Conservation (phyloP, 2,797 vertebrate species). For the Hylomyscus alleni region DNA sequence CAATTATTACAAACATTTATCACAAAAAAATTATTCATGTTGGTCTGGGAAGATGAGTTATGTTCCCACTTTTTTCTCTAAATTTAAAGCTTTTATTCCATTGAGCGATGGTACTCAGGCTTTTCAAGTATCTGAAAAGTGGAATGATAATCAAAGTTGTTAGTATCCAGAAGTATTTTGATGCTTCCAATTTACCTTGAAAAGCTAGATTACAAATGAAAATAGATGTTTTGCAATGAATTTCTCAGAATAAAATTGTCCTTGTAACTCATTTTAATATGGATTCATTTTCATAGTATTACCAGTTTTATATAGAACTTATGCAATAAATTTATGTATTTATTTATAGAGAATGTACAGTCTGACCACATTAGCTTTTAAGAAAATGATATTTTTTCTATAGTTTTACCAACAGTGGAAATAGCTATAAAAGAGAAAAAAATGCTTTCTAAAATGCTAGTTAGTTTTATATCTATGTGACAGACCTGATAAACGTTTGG, state of each 20-base stretch:
- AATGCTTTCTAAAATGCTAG: not conserved
- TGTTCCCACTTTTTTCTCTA: not conserved
- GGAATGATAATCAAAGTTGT: not conserved
- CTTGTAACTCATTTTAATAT: not conserved
- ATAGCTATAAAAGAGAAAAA: not conserved
- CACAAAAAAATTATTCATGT: conserved; percentile 32
- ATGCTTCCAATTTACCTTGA: conserved; percentile 21
- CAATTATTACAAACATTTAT: not conserved
- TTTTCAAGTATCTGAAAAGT: conserved; percentile 41
- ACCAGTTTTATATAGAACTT: not conserved
- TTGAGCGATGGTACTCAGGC: not conserved
- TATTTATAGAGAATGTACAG: not conserved
- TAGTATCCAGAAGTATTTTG: conserved; percentile 49
- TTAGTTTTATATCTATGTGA: not conserved
- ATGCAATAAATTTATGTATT: not conserved
- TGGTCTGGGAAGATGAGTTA: conserved; percentile 24
- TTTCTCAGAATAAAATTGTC: not conserved
- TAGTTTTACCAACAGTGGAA: not conserved
- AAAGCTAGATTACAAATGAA: not conserved
- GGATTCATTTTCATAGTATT: not conserved
- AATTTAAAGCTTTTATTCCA: conserved; percentile 41
- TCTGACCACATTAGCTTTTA: not conserved
- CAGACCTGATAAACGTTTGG: not conserved
- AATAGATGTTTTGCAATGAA: conserved; percentile 5
- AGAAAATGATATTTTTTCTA: conserved; percentile 9